Base-by-base conservation (phyloP, 2,113 vertebrate genomes). In the Harpagus bidentatus region DNA sequence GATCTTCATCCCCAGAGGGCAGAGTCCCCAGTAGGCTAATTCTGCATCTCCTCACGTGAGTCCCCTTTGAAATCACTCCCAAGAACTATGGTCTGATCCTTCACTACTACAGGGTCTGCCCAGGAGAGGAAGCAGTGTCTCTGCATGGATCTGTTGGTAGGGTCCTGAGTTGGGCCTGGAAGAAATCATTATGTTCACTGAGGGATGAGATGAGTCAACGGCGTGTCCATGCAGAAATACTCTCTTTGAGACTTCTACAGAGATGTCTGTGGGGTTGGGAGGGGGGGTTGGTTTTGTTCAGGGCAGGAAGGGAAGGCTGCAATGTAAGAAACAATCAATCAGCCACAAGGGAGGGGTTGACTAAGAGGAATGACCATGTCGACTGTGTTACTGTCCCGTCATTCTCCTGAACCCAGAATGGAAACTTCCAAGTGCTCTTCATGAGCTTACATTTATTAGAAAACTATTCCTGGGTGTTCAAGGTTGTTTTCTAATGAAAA, bases 401-500 rank as follows among this genome's bases (percentile, higher is more conserved):
- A 95, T 96, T 96, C 93, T 97, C 93, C 94, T 95, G 93, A 96
- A 96, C 88, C 92, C 97, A 95, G 93, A 97, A 96, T 93, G 96
- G 96, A 97, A 97, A 96, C 95, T 97, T 96, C 94, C 82, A 97
- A 96, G 96, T 94, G 92, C 96, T 97, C 95, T 97, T 96, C 95
- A 95, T 63, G 96, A 97, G 96, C 97, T 94, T 93, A 90, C 28
- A 6, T 97, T 97, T 97, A 97, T 96, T 97, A 97, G 96, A 97
- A 97, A 97, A 97, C 87, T 97, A 96, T 94, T 97, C 94, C 94
- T 97, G 95, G 90, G 86, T 97, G 97, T 97, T 96, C 91, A 90
- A 97, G 96, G 86, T 96, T 97, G 94, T 98, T 97, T 97, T 97
- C 96, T 97, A 97, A 97, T 96, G 96, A 98, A 96, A 96, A 96